A percentile compares a stretch with the other conserved stretches of the same genome.
Evolutionary conservation across 92 coral and sea anemone species (phyloP).

Genomic region (Muricea muricata): DNA sequence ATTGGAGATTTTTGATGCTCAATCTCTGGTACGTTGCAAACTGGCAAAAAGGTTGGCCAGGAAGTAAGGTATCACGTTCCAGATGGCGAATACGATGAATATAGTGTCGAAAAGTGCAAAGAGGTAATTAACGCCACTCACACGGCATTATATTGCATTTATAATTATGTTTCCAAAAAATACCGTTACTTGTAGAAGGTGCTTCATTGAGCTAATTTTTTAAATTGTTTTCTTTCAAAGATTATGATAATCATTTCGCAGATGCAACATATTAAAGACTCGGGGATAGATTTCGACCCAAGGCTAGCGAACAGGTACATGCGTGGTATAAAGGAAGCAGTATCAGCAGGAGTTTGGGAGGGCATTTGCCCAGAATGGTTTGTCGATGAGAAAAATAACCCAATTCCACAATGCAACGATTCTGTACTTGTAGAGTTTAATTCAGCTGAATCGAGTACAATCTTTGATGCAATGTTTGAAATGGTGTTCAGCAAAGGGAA

Average conservation of each 20-base stretch:
- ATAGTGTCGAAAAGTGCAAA: constrained; percentile 41
- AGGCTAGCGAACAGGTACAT: constrained; percentile 51
- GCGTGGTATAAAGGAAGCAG: constrained; percentile 50
- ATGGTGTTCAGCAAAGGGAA: constrained; percentile 36
- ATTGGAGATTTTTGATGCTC: constrained; percentile 27
- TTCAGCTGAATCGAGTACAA: constrained; percentile 17
- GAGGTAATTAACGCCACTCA: neutral
- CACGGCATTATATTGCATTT: too few species aligned
- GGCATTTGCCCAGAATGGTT: constrained; percentile 50
- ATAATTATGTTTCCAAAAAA: too few species aligned
- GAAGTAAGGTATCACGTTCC: neutral
- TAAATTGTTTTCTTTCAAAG: neutral
- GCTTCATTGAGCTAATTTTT: too few species aligned
- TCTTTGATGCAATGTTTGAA: constrained; percentile 23
- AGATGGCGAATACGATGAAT: constrained; percentile 47
- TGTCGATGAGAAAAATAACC: constrained; percentile 14
- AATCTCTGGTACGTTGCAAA: constrained; percentile 32
- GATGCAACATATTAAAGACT: constrained; percentile 52
- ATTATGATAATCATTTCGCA: constrained; percentile 41
- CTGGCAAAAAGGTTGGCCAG: constrained; percentile 25
- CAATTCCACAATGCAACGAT: neutral
- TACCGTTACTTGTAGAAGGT: too few species aligned
- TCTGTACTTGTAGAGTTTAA: constrained; percentile 3
- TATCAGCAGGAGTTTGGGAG: constrained; percentile 38
- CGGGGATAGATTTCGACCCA: constrained; percentile 56